Base-by-base conservation (phyloP, 2,888 invertebrate genomes). In the Microctonus hyperodae region DNA sequence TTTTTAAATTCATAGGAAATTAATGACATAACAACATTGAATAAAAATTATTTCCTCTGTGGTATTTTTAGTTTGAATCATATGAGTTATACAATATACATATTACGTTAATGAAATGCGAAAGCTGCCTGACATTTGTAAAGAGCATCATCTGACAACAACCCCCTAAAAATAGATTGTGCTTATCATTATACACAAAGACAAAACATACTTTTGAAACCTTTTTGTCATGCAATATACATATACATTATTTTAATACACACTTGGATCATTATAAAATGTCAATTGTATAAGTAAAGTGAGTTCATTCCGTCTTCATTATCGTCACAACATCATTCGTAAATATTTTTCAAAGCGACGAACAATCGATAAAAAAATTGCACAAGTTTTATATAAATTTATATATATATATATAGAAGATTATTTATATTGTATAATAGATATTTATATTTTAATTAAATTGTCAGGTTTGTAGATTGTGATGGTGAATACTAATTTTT, bases 121-220 rank as follows among this genome's bases (percentile, higher is more conserved):
- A 22, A 62, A 53, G 35, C 51, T 53, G 62, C 33, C 61, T 62
- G 61, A 35, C 37, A 33, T 10, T 37, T 53, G 37, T n/a, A 51
- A n/a, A 50, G 35, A 23, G 16, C 22, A 6, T 31, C 4, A 1
- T n/a, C n/a, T n/a, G 6, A 44, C 23, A 16, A 37, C 23, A 62
- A 23, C n/a, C 35, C 50, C 6, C 51, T 23, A 62, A 51, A 51
- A 53, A 53, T 23, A 35, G 33, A 35, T n/a, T 13, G n/a, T 37
- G 11, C 37, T 37, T 37, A 37, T 51, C 62, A 31, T 51, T 51
- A 51, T n/a, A 50, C 33, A 33, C 51, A 51, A 60, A 25, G 48
- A 23, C 50, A 50, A 20, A 37, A 16, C 31, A 11, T 51, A 51
- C 25, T 50, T 51, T 53, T 16, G 13, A 31, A 33, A 51, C 20